Percentiles rank a stretch among this genome's conserved stretches.
phyloP scores from a whole-genome alignment of 1,140 invertebrate genomes.

The Scaptomyza graminum region DNA sequence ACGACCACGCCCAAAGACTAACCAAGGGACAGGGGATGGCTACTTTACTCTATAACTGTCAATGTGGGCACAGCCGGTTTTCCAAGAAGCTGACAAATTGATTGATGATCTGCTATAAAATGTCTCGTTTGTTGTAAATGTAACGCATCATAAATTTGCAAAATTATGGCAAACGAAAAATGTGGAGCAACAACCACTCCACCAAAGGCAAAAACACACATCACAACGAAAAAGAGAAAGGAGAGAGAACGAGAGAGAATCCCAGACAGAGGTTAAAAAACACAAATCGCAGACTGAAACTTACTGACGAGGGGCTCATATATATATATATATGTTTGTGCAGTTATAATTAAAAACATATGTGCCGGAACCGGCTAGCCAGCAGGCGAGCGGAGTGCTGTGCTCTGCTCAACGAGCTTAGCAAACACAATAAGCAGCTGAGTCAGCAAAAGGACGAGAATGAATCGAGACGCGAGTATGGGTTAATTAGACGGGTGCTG shows the following conservation, averaged over 20 bases:
- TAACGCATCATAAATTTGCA: conserved; percentile 81
- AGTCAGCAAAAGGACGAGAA: conserved; percentile 29
- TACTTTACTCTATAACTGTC: conserved; percentile 52
- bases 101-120: conserved; percentile 83
- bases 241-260: conserved; percentile 20
- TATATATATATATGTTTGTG: too few relatives aligned
- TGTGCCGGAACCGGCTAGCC: conserved; percentile 60
- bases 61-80: conserved; percentile 49
- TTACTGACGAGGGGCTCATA: conserved; percentile 11
- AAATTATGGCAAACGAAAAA: conserved; percentile 69
- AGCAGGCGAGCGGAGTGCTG: not conserved
- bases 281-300: conserved; percentile 38
- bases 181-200: conserved; percentile 54
- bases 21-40: not conserved
- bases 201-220: too few relatives aligned
- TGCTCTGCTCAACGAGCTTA: conserved; percentile 8
- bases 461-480: conserved; percentile 35
- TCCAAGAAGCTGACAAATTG: conserved; percentile 72
- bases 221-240: conserved; percentile 26
- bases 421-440: conserved; percentile 49
- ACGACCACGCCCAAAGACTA: not conserved
- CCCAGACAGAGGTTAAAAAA: conserved; percentile 16
- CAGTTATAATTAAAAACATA: conserved; percentile 80
- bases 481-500: conserved; percentile 70
- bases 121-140: conserved; percentile 80